A percentile compares a stretch with the other conserved stretches of the same genome.
Conservation (phyloP, 2,113 vertebrate species). For the Oxyura jamaicensis region DNA sequence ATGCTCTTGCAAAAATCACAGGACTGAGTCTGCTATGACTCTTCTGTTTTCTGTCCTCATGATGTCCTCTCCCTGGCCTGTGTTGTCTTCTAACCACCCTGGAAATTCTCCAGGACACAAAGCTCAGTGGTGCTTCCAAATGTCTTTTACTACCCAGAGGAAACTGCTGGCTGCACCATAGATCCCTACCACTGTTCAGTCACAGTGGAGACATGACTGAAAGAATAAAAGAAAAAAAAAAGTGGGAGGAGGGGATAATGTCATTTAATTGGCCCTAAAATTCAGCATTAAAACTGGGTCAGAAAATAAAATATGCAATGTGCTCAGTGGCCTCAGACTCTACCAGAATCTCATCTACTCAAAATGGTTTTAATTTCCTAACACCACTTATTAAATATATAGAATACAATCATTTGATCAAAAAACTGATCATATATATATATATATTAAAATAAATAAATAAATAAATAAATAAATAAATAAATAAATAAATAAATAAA, state of each 20-base stretch:
- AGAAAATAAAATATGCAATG: background rate
- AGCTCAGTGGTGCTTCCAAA: background rate
- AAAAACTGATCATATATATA: background rate
- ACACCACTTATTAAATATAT: background rate
- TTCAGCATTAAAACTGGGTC: background rate
- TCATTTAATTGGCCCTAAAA: background rate
- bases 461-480: background rate
- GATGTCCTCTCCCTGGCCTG: background rate
- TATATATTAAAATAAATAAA: too few species aligned
- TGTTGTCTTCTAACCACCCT: background rate
- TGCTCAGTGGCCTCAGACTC: background rate
- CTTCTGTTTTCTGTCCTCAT: background rate
- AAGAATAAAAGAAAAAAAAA: background rate
- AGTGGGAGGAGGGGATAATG: accelerated
- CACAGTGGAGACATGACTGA: background rate
- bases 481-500: too few species aligned
- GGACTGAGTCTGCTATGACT: background rate
- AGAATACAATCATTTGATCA: background rate
- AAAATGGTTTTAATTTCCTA: background rate
- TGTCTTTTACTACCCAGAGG: background rate
- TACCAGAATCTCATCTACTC: background rate
- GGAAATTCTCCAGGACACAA: background rate
- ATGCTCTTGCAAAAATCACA: background rate
- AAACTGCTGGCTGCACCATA: background rate
- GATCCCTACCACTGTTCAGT: background rate